Evolutionary conservation across 2,888 invertebrate genomes (phyloP), one percentile per base, ranked within the genome.

Genomic region (Nomada hirtipes): DNA sequence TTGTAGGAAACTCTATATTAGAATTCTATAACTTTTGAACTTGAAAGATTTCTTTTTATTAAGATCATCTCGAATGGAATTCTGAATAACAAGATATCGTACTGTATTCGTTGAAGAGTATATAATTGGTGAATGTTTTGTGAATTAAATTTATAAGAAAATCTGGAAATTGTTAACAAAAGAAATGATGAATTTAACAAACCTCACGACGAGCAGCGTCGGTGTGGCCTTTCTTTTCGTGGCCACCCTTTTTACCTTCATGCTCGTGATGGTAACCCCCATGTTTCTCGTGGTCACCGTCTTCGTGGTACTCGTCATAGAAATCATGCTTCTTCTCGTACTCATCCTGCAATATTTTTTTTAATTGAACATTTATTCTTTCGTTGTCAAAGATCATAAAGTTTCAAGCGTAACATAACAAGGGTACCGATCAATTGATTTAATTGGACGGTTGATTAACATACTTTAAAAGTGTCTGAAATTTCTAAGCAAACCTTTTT

Each of bases 281-380:
- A 79, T 96, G 95, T 80, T 96, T 96, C 88, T 96, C 96, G 76
- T 96, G 95, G 60, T 96, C 96, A 0, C 94, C 96, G 18, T 95
- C 96, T 88, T 96, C 96, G 36, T 96, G 96, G 71, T 96, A 96
- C 92, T 97, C 97, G 89, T 97, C 97, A 88, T 96, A 97, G 94
- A 97, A 97, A 89, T 97, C 96, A 63, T 96, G 96, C 83, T 96
- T 96, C 91, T 97, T 97, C 89, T 96, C 96, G 89, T 96, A 97
- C 89, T 97, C 97, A 86, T 97, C 96, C 89, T 96, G 20, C 10
- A 59, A 61, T 11, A 26, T 26, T 20, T 11, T 15, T 13, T 47
- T 47, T 42, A 59, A 74, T 55, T 4, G 7, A 55, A 26, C 23
- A 4, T 20, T 65, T 57, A 64, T 60, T 55, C 50, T 42, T 73